Evolutionary conservation across 2,113 vertebrate species (phyloP).

Genomic region (Bubo blakistoni): DNA sequence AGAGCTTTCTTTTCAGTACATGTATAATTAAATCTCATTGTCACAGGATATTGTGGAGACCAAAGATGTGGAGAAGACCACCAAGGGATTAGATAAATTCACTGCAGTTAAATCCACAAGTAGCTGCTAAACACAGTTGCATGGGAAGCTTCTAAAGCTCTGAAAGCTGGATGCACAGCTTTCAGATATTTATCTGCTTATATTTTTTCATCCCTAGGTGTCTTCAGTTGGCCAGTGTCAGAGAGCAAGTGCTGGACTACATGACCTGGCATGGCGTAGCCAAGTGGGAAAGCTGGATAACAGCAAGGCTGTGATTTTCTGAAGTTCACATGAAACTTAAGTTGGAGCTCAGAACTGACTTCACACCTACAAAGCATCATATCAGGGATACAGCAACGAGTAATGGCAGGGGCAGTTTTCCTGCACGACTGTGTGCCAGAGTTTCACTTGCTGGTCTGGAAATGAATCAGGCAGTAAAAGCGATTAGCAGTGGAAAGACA

Average conservation of each 20-base stretch:
- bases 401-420: not conserved
- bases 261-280: not conserved
- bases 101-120: not conserved
- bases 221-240: not conserved
- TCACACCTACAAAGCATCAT: not conserved
- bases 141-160: not conserved
- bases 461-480: slow-evolving; percentile 70
- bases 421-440: slow-evolving; percentile 41
- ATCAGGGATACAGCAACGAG: not conserved
- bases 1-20: not conserved
- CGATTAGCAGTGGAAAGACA: slow-evolving; percentile 70
- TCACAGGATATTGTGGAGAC: not conserved
- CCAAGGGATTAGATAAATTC: not conserved
- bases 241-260: not conserved
- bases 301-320: not conserved
- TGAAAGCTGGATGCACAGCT: not conserved
- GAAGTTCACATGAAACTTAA: not conserved
- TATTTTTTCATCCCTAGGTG: not conserved
- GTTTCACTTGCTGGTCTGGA: slow-evolving; percentile 65
- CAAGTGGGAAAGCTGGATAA: not conserved
- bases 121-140: not conserved
- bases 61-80: not conserved
- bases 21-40: not conserved
- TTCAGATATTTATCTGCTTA: not conserved
- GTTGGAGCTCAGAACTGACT: not conserved